Base-by-base conservation (phyloP, 2,113 vertebrate species). In the Ibidorhyncha struthersii region DNA sequence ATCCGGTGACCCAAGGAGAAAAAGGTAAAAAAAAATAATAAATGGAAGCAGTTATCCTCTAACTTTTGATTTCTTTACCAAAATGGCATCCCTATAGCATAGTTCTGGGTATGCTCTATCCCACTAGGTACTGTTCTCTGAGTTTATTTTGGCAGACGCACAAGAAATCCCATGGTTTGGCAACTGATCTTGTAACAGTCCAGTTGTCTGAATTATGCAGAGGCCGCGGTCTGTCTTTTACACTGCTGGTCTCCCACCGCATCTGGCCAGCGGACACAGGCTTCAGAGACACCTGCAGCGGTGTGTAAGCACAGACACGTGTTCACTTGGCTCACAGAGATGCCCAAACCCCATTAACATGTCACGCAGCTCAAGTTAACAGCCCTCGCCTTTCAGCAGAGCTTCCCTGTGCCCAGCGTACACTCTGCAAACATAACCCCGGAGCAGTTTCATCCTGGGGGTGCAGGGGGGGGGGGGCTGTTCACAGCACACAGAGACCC, bases 301-400 rank as follows among this genome's bases (percentile, higher is more conserved):
- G 7, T 56, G 4, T 18, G 0, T 30, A 16, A 58, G 67, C 72
- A 78, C 30, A 73, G 67, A 27, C 6, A 50, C 5, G 0, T 0
- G 3, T 40, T 58, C 58, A 3, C 40, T 66, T 47, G 59, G 69
- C 72, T 73, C 84, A 62, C 32, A 67, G 63, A 38, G 43, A 9
- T 11, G 29, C 14, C 32, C 74, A 43, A 43, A 87, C 12, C 30
- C 55, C 55, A n/a, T 4, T 21, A 16, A 66, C 30, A 10, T 10
- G 17, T 18, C 1, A 3, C 1, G 30, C n/a, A 86, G 27, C 36
- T 6, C 3, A 32, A 59, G 27, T 25, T 40, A 17, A 62, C 12
- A 40, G 21, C 26, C 10, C n/a, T 62, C 50, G 30, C 41, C 79
- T 50, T 36, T 40, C 79, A 58, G 61, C 47, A 67, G 55, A 69